Base-by-base conservation (phyloP, 2,888 invertebrate species). In the Patella caerulea region DNA sequence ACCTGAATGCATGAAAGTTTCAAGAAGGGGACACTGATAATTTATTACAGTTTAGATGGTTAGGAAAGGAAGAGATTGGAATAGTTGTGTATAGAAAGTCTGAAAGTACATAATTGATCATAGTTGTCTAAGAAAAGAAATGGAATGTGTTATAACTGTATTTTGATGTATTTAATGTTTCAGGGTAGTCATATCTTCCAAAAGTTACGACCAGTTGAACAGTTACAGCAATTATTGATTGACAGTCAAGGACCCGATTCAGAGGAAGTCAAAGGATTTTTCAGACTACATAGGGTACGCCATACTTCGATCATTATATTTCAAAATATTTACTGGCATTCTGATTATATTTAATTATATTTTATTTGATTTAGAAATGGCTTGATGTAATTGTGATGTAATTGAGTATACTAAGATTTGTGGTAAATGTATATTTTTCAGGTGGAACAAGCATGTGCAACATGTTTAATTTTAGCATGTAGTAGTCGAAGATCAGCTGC, bases 231-330 rank as follows among this genome's bases (percentile, higher is more conserved):
- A 82, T 93, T 98, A 80, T 93, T 98, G 54, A 92, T 95, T 1
- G 95, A 96, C 84, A 95, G 95, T 87, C 94, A 95, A 85, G 97
- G 98, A 0, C 95, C 96, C 0, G 97, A 98, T 85, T 95, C 95
- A 24, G 95, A 96, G 82, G 94, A 95, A 12, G 95, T 98, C 7
- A 95, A 95, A 87, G 94, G 95, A 54, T 97, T 96, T 92, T 98
- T 98, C 90, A 94, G 95, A 89, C 86, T 95, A 73, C 96, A 96
- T 89, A 95, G 94, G 74, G 90, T 90, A 82, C 71, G 72, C 0
- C 17, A 76, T 12, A 12, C 75, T 56, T 59, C 12, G 29, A 17
- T 29, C 14, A 59, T 29, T 55, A n/a, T n/a, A 19, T 73, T 45
- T 7, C 45, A 45, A 45, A 24, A 45, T 45, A 45, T 7, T 45